Conservation (phyloP, 2,113 vertebrate genomes). For the Hypomesus transpacificus region DNA sequence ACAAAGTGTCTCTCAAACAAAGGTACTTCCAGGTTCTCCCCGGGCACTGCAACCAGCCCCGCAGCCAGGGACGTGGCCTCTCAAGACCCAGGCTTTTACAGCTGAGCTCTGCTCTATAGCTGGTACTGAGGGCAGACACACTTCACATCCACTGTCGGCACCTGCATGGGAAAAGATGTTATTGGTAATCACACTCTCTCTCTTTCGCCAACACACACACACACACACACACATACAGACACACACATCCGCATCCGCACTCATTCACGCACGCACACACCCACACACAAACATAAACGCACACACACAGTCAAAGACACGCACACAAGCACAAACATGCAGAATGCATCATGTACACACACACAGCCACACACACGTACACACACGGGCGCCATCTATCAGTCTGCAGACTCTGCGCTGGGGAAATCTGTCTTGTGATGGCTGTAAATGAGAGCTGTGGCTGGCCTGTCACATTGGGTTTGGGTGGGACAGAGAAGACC, state of each 20-base stretch:
- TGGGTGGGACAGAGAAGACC: constrained; percentile 46
- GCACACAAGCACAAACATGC: background rate
- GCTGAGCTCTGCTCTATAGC: too few relatives aligned
- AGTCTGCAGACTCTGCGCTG: constrained; percentile 44
- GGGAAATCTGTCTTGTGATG: constrained; percentile 65
- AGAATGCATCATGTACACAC: background rate
- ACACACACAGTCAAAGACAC: constrained; percentile 21
- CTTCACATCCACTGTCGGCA: too few relatives aligned
- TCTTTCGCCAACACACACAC: constrained; percentile 12
- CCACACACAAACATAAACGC: constrained; percentile 9
- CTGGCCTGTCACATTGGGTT: constrained; percentile 63
- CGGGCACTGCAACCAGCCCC: constrained; percentile 19
- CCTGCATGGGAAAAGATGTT: too few relatives aligned
- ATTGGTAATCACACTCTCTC: background rate
- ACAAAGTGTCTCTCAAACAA: constrained; percentile 46
- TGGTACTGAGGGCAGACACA: background rate
- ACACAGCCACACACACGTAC: background rate
- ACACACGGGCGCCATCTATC: constrained; percentile 56
- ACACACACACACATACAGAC: constrained; percentile 16
- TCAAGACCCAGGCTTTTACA: too few relatives aligned
- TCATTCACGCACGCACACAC: constrained; percentile 24
- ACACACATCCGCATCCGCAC: constrained; percentile 25
- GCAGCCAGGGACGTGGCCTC: too few relatives aligned
- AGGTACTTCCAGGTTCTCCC: constrained; percentile 48
- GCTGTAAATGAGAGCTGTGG: constrained; percentile 62